These are phyloP conservation scores for human (Homo sapiens) DNA, from an alignment of 2,113 vertebrate species.

Conservation along the genomic window DNA sequence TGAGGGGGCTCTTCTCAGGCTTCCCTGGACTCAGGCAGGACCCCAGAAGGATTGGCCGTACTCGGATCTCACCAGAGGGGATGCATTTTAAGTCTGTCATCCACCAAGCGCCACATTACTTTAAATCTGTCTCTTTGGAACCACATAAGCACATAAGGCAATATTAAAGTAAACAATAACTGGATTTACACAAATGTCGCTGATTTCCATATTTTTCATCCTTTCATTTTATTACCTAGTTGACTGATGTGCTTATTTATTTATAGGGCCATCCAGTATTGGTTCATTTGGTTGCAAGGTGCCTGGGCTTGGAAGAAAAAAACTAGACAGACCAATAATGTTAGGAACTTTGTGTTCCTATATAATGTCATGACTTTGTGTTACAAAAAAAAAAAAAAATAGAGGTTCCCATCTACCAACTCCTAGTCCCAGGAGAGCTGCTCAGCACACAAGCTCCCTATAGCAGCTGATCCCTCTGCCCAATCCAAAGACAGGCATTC, in stretches of 20 bases:
- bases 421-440: background rate
- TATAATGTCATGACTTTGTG: slow-evolving; percentile 42
- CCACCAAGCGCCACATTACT: slow-evolving; percentile 76
- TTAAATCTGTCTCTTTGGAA: slow-evolving; percentile 82
- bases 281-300: slow-evolving; percentile 82
- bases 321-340: slow-evolving; percentile 79
- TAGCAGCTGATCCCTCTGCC: background rate
- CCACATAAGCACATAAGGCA: slow-evolving; percentile 62
- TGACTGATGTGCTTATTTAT: slow-evolving; percentile 84
- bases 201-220: slow-evolving; percentile 85
- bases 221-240: slow-evolving; percentile 83
- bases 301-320: slow-evolving; percentile 66
- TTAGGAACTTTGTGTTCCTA: no score
- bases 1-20: slow-evolving; percentile 26
- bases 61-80: slow-evolving; percentile 26
- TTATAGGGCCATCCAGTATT: slow-evolving; percentile 83
- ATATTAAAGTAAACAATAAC: slow-evolving; percentile 84
- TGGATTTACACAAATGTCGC: slow-evolving; percentile 82
- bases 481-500: background rate
- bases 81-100: slow-evolving; percentile 70
- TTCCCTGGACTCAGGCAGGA: slow-evolving; percentile 63
- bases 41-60: slow-evolving; percentile 56
- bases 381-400: background rate
- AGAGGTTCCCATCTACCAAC: background rate
- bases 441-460: background rate